Percentiles rank a stretch among this genome's conserved stretches.
These are phyloP conservation scores for Grammomys surdaster DNA, from an alignment of 2,113 vertebrate genomes.

Conservation along the genomic window DNA sequence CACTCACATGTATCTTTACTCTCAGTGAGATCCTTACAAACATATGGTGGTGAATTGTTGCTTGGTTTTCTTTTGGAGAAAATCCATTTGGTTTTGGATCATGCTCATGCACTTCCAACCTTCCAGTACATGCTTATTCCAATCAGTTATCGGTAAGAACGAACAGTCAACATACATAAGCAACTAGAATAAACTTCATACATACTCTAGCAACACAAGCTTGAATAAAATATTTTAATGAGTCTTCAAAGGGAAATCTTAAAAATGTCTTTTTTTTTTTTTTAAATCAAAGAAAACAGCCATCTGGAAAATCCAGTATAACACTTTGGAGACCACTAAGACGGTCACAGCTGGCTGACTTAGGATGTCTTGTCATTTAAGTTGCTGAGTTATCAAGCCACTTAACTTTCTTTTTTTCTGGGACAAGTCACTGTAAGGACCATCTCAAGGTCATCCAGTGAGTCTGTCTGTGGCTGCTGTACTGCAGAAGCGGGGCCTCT, in stretches of 20 bases:
- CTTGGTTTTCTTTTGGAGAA: slow-evolving; percentile 86
- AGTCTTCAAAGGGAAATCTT: slow-evolving; percentile 85
- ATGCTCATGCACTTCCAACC: slow-evolving; percentile 90
- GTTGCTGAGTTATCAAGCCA: slow-evolving; percentile 57
- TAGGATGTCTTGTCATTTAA: slow-evolving; percentile 71
- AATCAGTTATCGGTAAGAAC: slow-evolving; percentile 85
- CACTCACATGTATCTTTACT: slow-evolving; percentile 68
- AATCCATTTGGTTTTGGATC: slow-evolving; percentile 87
- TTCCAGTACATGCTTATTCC: slow-evolving; percentile 88
- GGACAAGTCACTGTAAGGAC: not conserved
- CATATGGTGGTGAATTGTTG: slow-evolving; percentile 15
- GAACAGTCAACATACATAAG: slow-evolving; percentile 88
- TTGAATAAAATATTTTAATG: slow-evolving; percentile 84
- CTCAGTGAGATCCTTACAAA: slow-evolving; percentile 67
- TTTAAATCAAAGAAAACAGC: slow-evolving; percentile 35
- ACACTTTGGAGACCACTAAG: slow-evolving; percentile 77
- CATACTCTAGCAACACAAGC: slow-evolving; percentile 89
- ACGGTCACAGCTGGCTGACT: not conserved
- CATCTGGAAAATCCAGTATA: not conserved
- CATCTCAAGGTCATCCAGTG: not conserved
- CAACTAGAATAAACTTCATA: slow-evolving; percentile 87
- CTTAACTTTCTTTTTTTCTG: not conserved
- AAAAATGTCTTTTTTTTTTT: not conserved
- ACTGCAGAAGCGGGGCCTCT: not conserved
- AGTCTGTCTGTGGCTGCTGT: not conserved